Conservation (phyloP, 2,888 invertebrate species). For the Zygothrica quintamaculata region DNA sequence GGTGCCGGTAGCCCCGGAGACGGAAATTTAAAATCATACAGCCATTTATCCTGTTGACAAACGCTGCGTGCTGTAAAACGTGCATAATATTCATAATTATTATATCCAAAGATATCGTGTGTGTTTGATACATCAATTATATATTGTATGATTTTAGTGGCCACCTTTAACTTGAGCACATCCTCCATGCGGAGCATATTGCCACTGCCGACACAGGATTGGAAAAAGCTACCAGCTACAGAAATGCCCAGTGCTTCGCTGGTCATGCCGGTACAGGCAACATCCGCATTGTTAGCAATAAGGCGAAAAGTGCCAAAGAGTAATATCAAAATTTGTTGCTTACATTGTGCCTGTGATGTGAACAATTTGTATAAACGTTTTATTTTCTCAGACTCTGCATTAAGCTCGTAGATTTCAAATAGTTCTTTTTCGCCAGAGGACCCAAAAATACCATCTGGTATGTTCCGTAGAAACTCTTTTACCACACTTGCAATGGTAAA, state of each 20-base stretch:
- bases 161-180: slow-evolving; percentile 97
- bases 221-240: slow-evolving; percentile 98
- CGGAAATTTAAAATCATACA: slow-evolving; percentile 96
- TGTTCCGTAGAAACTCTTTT: no score
- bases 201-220: slow-evolving; percentile 97
- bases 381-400: no score
- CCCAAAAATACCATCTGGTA: no score
- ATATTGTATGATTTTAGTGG: slow-evolving; percentile 97
- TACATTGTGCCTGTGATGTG: slow-evolving; percentile 93
- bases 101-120: slow-evolving; percentile 96
- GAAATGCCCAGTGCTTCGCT: slow-evolving; percentile 97
- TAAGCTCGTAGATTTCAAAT: no score
- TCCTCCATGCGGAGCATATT: slow-evolving; percentile 98
- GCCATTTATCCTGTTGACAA: slow-evolving; percentile 97
- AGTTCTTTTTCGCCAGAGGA: no score
- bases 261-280: slow-evolving; percentile 96
- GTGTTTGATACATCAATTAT: slow-evolving; percentile 99
- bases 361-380: no score
- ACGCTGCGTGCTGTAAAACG: slow-evolving; percentile 96
- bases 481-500: no score
- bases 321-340: slow-evolving; percentile 96
- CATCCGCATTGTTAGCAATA: slow-evolving; percentile 95
- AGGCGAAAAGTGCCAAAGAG: slow-evolving; percentile 98
- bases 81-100: slow-evolving; percentile 98
- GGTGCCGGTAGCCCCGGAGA: no score